Evolutionary conservation across 2,888 invertebrate species (phyloP), one percentile per base, ranked within the genome.

Genomic region (Phyllotreta striolata): DNA sequence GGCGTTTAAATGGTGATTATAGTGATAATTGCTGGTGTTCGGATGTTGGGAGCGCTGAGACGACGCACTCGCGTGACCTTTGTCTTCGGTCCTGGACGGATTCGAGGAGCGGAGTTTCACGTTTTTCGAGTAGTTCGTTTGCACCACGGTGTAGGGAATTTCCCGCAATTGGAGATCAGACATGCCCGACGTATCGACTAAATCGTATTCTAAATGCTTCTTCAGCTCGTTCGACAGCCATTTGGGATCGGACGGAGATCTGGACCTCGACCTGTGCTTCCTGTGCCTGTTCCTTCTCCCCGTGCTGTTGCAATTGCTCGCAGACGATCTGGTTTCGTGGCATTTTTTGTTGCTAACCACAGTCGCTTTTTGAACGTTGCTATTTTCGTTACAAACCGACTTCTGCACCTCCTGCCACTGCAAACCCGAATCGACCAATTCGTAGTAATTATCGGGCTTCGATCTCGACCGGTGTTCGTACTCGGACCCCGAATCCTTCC

Each of bases 101-200:
- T 68, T 71, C 1, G 66, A 62, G 44, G 76, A 77, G 70, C 81
- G 80, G 12, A 87, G 81, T 73, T 87, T 87, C 39, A 87, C 83
- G 69, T 87, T 87, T 55, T 87, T 85, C 37, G 87, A 85, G 73
- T 87, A 86, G 78, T 79, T 80, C 66, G 91, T 90, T 81, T 93
- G 92, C 10, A 94, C 93, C 49, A 93, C 92, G 0, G 93, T 93
- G 80, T 95, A 95, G 1, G 93, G 93, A 76, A 95, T 94, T 82
- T 94, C 93, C 67, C 91, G 87, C 34, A 94, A 85, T 78, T 94
- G 93, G 70, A 90, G 90, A 76, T 93, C 93, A 55, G 90, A 91
- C 93, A 96, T 94, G 64, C 95, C 95, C 14, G 90, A 86, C 0
- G 95, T 95, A 74, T 95, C 95, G 61, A 95, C 90, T 76, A 95